Conservation (phyloP, 2,113 vertebrate genomes). For the Phyllostomus discolor region DNA sequence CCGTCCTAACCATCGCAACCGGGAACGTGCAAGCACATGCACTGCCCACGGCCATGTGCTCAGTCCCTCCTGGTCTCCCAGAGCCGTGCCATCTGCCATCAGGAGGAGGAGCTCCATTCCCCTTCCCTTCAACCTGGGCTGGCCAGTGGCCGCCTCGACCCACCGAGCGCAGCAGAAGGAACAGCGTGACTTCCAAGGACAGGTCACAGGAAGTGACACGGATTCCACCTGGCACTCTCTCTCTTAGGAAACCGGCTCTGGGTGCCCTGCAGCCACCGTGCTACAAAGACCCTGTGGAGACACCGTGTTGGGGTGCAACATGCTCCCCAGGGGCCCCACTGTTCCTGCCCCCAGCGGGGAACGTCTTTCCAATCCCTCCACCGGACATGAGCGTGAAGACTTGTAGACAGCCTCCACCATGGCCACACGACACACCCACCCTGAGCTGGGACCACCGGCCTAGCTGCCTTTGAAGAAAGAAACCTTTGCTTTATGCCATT, state of each 20-base stretch:
- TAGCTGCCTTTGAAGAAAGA: neutral
- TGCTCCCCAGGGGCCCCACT: neutral
- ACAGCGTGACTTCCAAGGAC: neutral
- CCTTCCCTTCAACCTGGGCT: neutral
- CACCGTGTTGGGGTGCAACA: neutral
- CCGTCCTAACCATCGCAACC: neutral
- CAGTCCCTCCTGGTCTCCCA: neutral
- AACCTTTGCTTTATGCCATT: neutral
- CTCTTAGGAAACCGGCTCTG: neutral
- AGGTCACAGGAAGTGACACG: neutral
- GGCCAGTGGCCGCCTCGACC: neutral
- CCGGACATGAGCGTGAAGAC: neutral
- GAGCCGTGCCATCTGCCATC: neutral
- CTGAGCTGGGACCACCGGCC: neutral
- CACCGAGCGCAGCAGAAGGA: neutral
- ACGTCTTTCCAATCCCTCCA: neutral
- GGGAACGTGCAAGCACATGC: neutral
- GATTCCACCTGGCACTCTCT: neutral
- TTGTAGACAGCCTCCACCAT: neutral
- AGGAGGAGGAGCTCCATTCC: too few species aligned
- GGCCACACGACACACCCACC: neutral
- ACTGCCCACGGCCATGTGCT: neutral
- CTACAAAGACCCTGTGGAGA: neutral
- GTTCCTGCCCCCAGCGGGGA: neutral
- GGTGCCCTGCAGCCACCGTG: neutral